Percentiles rank a stretch among this genome's conserved stretches.
Evolutionary conservation across 2,797 vertebrate genomes (phyloP).

Genomic region (Amblyopsis hoosieri): DNA sequence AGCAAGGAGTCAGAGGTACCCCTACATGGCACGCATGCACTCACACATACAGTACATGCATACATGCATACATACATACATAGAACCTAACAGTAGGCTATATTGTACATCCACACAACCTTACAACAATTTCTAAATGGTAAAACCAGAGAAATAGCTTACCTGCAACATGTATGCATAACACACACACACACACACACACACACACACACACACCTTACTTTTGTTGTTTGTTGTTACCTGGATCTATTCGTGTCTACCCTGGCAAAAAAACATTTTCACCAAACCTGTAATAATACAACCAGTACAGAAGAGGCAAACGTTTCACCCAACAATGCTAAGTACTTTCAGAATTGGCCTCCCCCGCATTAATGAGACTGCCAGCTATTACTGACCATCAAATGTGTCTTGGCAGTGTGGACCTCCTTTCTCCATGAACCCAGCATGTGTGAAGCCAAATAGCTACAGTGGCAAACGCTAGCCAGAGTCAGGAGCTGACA

Average conservation of each 20-base stretch:
- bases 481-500: not conserved
- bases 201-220: no score
- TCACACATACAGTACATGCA: not conserved
- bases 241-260: no score
- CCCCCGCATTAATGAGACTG: not conserved
- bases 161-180: not conserved
- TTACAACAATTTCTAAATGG: slow-evolving; percentile 16
- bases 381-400: not conserved
- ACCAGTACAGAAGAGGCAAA: no score
- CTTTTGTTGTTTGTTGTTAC: not conserved
- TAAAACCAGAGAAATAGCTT: no score
- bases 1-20: slow-evolving; percentile 93
- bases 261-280: no score
- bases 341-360: not conserved
- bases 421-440: not conserved
- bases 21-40: not conserved
- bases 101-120: slow-evolving; percentile 14
- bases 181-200: not conserved
- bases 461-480: not conserved
- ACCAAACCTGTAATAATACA: no score
- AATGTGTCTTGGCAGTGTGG: not conserved
- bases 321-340: no score
- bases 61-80: slow-evolving; percentile 6
- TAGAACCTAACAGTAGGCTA: slow-evolving; percentile 1
- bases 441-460: not conserved